Base-by-base conservation (phyloP, 2,797 vertebrate genomes). In the Chaetophractus vellerosus region DNA sequence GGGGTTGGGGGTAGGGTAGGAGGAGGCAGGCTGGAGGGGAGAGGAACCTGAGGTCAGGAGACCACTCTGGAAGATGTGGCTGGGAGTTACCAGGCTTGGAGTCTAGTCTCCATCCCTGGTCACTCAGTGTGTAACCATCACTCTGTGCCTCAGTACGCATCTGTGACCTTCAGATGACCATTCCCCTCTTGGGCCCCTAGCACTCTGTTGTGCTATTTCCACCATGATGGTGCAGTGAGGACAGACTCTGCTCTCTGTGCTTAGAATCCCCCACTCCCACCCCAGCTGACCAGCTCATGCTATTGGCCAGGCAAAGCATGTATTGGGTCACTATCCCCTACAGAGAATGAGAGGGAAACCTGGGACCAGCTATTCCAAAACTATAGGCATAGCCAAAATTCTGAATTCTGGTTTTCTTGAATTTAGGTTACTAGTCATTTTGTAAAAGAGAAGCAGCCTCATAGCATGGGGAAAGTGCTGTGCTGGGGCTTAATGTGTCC, bases 391-490 rank as follows among this genome's bases (percentile, higher is more conserved):
- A 9, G 82, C 48, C 48, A 75, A 71, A 38, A 31, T 5, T 10
- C 41, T 55, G 3, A 9, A 48, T 16, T 71, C 57, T 83, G 16
- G 41, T 31, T 85, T 87, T 45, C 2, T 9, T 90, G 66, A 33
- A 84, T 81, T 93, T 90, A 66, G 23, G 23, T 81, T 5, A 21
- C 41, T 52, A 66, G 23, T 55, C 9, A 90, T 86, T 85, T 55
- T 5, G 1, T 76, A 38, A 88, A 72, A 33, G 26, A 93, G 57
- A 72, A 88, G 19, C 10, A 21, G 33, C 19, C 38, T 81, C 10
- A 31, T 6, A 57, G 48, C 93, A 8, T 11, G 69, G 2, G 14
- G 24, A 88, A 89, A 52, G 9, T 72, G 23, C 21, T 48, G 1
- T 9, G 10, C 38, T 69, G 41, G 50, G 50, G 33, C 11, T 59